Evolutionary conservation across 2,113 vertebrate species (phyloP), one percentile per base, ranked within the genome.

Genomic region (Periophthalmus modestus): DNA sequence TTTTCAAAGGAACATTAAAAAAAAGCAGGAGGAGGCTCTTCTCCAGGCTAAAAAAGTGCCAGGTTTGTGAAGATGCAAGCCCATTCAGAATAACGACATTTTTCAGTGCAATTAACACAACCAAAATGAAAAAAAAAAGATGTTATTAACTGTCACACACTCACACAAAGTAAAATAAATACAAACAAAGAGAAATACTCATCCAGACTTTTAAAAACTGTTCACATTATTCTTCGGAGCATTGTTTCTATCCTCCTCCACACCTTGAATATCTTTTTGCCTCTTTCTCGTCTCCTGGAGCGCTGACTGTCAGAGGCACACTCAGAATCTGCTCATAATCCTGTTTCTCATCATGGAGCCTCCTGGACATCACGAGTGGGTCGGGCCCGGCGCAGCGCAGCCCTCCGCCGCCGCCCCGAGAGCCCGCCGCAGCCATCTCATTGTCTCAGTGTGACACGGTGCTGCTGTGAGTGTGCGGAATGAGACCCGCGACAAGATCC

Each of bases 341-440:
- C 34, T 13, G 34, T 65, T 65, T 19, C 62, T 62, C 62, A 65
- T 65, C 62, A 65, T 36, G 33, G 62, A 19, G 62, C 34, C 62
- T 65, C 33, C 9, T 65, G 62, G 62, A 65, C 62, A 65, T 36
- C 34, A n/a, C 62, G 39, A 39, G 33, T 16, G 15, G 13, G 24
- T 62, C 14, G 15, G 13, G 24, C 34, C 14, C 15, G 16, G 14
- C 15, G 12, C 61, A 36, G 3, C 61, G 7, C 33, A 2, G 28
- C 39, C 10, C 39, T 43, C 7, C 7, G 11, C 39, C 39, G 7
- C 7, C 1, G 0, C 18, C 19, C 61, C 4, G 33, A 33, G 28
- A 33, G 18, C 9, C 18, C 12, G 34, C 21, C 3, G 10, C 2
- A 5, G 34, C 62, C 4, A 36, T 65, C 16, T 65, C 33, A 39